Conservation (phyloP, 2,797 vertebrate species). For the Odontamblyopus rebecca region DNA sequence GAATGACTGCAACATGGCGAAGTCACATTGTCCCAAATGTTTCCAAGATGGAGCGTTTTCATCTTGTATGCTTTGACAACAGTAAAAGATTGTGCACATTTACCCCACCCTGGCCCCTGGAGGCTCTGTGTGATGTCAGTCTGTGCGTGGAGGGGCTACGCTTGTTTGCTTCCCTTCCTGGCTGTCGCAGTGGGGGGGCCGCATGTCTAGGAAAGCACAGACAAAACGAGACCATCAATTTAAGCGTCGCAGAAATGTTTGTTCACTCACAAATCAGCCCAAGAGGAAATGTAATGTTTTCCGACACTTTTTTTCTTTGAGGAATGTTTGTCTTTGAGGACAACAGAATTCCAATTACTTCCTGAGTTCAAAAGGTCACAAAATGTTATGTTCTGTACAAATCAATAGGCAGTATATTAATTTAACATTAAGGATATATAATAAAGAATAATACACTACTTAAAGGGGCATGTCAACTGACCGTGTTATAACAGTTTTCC, state of each 20-base stretch:
- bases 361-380: conserved; percentile 27
- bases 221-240: conserved; percentile 64
- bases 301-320: conserved; percentile 35
- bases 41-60: not conserved
- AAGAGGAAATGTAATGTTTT: conserved; percentile 21
- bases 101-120: not conserved
- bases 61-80: conserved; percentile 15
- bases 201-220: conserved; percentile 51
- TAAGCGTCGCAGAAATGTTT: conserved; percentile 56
- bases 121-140: conserved; percentile 9
- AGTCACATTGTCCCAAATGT: conserved; percentile 5
- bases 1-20: not conserved
- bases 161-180: conserved; percentile 59
- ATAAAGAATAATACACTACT: too few species aligned
- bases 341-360: conserved; percentile 58
- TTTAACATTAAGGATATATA: too few species aligned
- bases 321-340: conserved; percentile 26
- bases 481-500: too few species aligned
- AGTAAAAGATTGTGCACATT: conserved; percentile 10
- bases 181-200: conserved; percentile 51
- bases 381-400: not conserved
- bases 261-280: conserved; percentile 40
- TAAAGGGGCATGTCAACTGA: too few species aligned
- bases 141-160: conserved; percentile 9
- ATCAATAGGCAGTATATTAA: not conserved